phyloP scores from a whole-genome alignment of 1,140 invertebrate genomes.

The Orius insidiosus region DNA sequence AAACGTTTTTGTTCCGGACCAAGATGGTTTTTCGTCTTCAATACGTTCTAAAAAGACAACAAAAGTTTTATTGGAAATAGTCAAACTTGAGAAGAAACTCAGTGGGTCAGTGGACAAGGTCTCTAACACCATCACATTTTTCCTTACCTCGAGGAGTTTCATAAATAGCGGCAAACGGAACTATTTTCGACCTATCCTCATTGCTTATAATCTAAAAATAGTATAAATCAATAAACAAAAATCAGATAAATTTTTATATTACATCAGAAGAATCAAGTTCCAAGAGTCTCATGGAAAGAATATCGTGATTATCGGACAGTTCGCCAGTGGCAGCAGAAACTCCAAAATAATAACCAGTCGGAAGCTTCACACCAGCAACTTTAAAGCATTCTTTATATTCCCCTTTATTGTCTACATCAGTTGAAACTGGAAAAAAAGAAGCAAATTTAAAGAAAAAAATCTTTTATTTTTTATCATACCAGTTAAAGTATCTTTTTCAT shows the following conservation, averaged over 20 bases:
- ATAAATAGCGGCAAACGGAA: conserved; percentile 64
- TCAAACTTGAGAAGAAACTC: neutral
- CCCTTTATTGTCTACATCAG: conserved; percentile 79
- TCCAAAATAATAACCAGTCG: conserved; percentile 91
- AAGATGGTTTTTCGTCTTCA: conserved; percentile 65
- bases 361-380: conserved; percentile 76
- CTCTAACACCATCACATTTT: conserved; percentile 3
- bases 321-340: conserved; percentile 92
- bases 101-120: neutral
- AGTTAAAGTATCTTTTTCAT: conserved; percentile 74
- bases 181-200: conserved; percentile 52
- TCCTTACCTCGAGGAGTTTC: conserved; percentile 54
- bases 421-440: conserved; percentile 49
- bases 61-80: conserved; percentile 5
- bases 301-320: conserved; percentile 91
- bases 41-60: conserved; percentile 47
- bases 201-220: conserved; percentile 35
- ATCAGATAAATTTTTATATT: conserved; percentile 22
- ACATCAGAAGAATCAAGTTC: conserved; percentile 61
- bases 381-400: conserved; percentile 88
- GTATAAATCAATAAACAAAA: neutral
- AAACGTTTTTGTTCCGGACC: conserved; percentile 78
- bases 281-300: conserved; percentile 79
- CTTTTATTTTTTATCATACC: conserved; percentile 34
- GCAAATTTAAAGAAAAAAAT: conserved; percentile 4